Percentiles rank a stretch among this genome's conserved stretches.
These are phyloP conservation scores for Columba livia DNA, from an alignment of 2,113 vertebrate species.

Conservation along the genomic window DNA sequence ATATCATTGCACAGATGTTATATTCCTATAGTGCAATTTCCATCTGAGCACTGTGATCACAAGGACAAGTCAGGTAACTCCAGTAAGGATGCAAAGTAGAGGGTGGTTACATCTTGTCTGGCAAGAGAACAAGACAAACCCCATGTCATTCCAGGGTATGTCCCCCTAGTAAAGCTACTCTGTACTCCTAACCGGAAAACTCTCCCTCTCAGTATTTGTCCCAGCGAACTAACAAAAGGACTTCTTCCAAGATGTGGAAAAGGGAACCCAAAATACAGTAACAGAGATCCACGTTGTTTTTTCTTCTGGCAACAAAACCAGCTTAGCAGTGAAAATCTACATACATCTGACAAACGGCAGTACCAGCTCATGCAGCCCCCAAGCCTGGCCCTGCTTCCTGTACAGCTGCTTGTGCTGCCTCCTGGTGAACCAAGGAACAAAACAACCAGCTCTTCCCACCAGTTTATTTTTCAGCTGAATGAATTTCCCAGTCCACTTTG, in stretches of 20 bases:
- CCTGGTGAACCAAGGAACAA: background rate
- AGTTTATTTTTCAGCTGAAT: background rate
- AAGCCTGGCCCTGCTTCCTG: background rate
- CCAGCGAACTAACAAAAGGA: background rate
- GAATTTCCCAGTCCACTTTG: background rate
- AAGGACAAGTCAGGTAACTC: background rate
- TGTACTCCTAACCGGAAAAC: background rate
- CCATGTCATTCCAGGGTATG: background rate
- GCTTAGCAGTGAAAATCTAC: background rate
- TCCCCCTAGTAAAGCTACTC: background rate
- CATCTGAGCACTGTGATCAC: background rate
- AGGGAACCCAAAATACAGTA: background rate
- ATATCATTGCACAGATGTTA: background rate
- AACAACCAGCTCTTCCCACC: background rate
- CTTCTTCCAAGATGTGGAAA: background rate
- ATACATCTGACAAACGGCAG: background rate
- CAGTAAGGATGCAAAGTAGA: background rate
- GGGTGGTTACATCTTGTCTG: background rate
- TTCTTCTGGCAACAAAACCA: background rate
- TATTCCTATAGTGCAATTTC: background rate
- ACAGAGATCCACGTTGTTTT: background rate
- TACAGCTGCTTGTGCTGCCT: background rate
- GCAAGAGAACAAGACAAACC: background rate
- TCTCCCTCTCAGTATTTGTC: background rate
- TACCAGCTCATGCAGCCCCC: background rate